Base-by-base conservation (phyloP, 2,888 invertebrate genomes). In the Anorthoa munda region DNA sequence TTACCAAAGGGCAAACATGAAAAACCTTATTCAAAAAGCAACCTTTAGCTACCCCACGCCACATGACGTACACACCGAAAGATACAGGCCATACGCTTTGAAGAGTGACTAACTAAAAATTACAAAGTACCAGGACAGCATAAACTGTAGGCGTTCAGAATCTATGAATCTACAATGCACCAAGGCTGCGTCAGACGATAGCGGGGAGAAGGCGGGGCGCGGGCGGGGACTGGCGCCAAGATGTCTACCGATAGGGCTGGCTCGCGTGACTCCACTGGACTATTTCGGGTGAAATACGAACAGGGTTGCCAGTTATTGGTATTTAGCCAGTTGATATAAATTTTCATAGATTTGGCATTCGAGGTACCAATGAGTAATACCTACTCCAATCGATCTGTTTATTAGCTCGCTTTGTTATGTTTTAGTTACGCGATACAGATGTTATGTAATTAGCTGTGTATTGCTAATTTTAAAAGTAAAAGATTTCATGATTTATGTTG, bases 181-280 rank as follows among this genome's bases (percentile, higher is more conserved):
- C 89, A 89, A 86, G 86, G 83, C 86, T 86, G 84, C 86, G 86
- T 79, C 60, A 72, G 80, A 83, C 80, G 79, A 85, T 65, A 82
- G 79, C 75, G 83, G 75, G 77, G 82, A 60, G 60, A 53, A 66
- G 68, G 76, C 39, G 79, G 71, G 66, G 79, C 51, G 75, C 67
- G 76, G 76, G 74, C 61, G 83, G 77, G 73, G 72, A 82, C 67
- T 48, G 92, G 91, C 93, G 93, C 91, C 93, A 81, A 90, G 93
- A 93, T 93, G 93, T 92, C 93, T 93, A 86, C 89, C 84, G 93
- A 93, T 93, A 93, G 91, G 87, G 90, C 85, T 87, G 90, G 68
- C 83, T 92, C 87, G 92, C 92, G 92, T 92, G 93, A 90, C 90
- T 85, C 83, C 75, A 61, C 59, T 50, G 75, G 73, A 76, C 88